A percentile compares a stretch with the other conserved stretches of the same genome.
phyloP scores from a whole-genome alignment of 2,113 vertebrate genomes.

The Odocoileus hemionus region DNA sequence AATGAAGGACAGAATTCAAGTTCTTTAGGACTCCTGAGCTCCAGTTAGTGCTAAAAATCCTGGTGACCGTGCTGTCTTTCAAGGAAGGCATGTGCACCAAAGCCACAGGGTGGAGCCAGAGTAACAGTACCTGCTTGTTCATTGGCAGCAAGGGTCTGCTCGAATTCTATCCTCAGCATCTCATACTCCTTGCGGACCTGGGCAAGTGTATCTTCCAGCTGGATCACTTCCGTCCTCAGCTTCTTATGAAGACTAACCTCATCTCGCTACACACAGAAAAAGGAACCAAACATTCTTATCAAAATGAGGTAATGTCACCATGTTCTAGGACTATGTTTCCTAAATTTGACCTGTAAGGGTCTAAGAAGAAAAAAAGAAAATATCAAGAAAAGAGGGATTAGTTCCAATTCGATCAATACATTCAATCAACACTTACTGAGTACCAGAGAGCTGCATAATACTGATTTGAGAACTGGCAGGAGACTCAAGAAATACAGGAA shows the following conservation, averaged over 20 bases:
- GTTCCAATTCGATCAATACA: neutral
- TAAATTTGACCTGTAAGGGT: neutral
- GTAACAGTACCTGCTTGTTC: conserved; percentile 92
- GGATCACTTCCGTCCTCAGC: conserved; percentile 95
- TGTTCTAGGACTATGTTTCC: neutral
- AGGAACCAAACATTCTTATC: neutral
- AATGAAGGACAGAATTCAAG: neutral
- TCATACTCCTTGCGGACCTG: conserved; percentile 98
- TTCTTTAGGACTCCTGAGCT: neutral
- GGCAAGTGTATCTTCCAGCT: conserved; percentile 96
- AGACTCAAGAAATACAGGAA: neutral
- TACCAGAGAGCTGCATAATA: neutral
- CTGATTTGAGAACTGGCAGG: neutral
- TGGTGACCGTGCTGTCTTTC: neutral
- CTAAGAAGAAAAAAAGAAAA: neutral
- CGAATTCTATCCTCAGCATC: conserved; percentile 98
- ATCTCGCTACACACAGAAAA: conserved; percentile 85
- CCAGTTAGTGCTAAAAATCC: neutral
- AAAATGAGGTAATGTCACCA: neutral
- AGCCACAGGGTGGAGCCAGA: neutral
- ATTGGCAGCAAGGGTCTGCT: conserved; percentile 97
- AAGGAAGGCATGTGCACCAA: neutral
- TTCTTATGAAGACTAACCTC: conserved; percentile 97
- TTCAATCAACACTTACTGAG: neutral
- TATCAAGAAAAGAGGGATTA: neutral